These are phyloP conservation scores for Diglossa cyanea DNA, from an alignment of 2,797 vertebrate species.

Conservation along the genomic window DNA sequence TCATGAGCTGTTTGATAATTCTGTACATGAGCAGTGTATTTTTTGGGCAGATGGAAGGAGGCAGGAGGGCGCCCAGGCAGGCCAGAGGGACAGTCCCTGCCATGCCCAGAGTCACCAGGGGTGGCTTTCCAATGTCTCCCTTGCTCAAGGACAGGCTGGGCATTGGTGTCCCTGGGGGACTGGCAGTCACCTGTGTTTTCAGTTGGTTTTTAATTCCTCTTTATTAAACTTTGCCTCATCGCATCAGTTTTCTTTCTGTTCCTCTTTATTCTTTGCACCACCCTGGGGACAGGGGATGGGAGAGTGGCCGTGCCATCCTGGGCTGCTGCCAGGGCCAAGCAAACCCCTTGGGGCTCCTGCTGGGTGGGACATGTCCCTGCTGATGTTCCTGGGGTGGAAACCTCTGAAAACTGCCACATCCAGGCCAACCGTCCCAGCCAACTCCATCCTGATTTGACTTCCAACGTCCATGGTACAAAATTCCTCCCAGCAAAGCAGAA, in stretches of 20 bases:
- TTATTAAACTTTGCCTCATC: not conserved
- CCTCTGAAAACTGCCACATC: not conserved
- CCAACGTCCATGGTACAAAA: not conserved
- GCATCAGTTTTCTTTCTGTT: rapidly evolving
- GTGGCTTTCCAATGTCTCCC: rapidly evolving
- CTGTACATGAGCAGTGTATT: rapidly evolving
- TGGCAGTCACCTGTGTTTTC: rapidly evolving
- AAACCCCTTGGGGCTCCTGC: not conserved
- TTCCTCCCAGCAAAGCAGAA: not conserved
- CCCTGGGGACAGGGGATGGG: no score
- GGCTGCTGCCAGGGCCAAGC: not conserved
- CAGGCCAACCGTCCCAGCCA: not conserved
- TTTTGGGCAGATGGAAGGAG: not conserved
- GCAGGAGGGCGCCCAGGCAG: not conserved
- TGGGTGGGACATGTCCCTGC: not conserved
- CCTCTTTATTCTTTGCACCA: rapidly evolving
- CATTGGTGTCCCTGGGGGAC: rapidly evolving
- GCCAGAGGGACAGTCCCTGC: not conserved
- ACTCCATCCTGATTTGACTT: not conserved
- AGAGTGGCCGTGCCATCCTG: not conserved
- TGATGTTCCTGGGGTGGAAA: not conserved
- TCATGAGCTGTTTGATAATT: not conserved
- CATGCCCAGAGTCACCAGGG: not conserved
- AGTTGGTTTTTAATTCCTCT: not conserved
- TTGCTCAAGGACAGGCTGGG: not conserved